phyloP scores from a whole-genome alignment of 2,888 invertebrate species.

The Eudasyphora cyanicolor region DNA sequence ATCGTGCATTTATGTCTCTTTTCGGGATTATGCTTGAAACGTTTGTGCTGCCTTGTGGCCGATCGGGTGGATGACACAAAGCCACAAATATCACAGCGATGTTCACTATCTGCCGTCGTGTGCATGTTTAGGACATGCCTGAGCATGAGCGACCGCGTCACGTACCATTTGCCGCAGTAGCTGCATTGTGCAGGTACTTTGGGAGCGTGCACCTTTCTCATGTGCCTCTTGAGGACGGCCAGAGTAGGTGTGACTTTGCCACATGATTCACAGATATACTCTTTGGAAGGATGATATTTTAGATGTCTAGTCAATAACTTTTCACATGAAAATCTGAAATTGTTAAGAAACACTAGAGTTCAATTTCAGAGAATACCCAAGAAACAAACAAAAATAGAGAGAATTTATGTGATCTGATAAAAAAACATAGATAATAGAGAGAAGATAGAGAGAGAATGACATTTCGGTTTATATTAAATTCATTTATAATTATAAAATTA shows the following conservation, averaged over 20 bases:
- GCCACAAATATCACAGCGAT: slow-evolving; percentile 21
- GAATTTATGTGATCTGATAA: neutral
- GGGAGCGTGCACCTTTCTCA: neutral
- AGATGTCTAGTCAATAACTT: slow-evolving; percentile 18
- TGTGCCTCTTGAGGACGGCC: slow-evolving; percentile 1
- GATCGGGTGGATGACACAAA: slow-evolving; percentile 70
- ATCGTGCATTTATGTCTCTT: slow-evolving; percentile 74
- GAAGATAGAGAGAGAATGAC: too few species aligned
- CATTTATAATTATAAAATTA: too few species aligned
- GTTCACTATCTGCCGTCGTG: neutral
- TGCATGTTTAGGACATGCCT: slow-evolving; percentile 23
- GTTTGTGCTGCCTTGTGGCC: slow-evolving; percentile 71
- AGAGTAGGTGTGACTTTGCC: slow-evolving; percentile 3
- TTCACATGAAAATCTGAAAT: slow-evolving; percentile 22
- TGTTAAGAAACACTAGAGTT: neutral
- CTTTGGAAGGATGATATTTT: neutral
- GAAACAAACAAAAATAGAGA: neutral
- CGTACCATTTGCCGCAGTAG: neutral
- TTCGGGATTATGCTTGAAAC: slow-evolving; percentile 73
- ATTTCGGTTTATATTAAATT: too few species aligned
- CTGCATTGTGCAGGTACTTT: neutral
- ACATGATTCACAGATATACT: slow-evolving; percentile 3
- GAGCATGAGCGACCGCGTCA: neutral
- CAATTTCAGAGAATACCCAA: neutral
- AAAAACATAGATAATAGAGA: neutral